These are phyloP conservation scores for Casuarius casuarius DNA, from an alignment of 2,113 vertebrate genomes.

Conservation along the genomic window DNA sequence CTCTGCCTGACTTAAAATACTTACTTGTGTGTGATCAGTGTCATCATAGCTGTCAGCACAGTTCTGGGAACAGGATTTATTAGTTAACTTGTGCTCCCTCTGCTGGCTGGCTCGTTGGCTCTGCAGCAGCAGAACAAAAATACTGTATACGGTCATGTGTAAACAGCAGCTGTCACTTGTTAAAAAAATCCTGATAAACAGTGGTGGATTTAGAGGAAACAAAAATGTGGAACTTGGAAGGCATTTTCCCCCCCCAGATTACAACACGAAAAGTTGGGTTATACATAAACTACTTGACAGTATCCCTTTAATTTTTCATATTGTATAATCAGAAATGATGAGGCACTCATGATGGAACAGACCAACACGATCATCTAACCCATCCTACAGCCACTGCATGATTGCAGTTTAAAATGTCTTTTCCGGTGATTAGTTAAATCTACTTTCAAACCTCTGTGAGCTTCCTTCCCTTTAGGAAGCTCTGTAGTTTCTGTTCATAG, in stretches of 20 bases:
- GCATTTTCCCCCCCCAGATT: not conserved
- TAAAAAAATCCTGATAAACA: constrained; percentile 9
- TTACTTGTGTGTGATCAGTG: constrained; percentile 5
- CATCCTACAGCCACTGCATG: not conserved
- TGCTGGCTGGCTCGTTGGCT: constrained; percentile 47
- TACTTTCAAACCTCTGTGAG: not conserved
- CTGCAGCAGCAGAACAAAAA: constrained; percentile 49
- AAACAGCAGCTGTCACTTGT: not conserved
- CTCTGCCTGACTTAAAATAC: not conserved
- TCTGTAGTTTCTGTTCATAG: not conserved
- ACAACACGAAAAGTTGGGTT: not conserved
- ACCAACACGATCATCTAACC: not conserved
- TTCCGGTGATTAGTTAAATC: not conserved
- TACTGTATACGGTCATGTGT: not conserved
- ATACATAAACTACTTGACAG: not conserved
- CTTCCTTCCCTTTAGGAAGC: constrained; percentile 2
- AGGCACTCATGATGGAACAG: not conserved
- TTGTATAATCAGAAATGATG: not conserved
- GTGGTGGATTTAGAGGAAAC: not conserved
- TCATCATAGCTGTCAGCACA: constrained; percentile 14
- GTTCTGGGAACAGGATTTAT: constrained; percentile 21
- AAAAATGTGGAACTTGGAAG: not conserved
- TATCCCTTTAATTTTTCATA: constrained; percentile 17
- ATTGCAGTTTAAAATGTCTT: not conserved
- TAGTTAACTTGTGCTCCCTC: constrained; percentile 32